Evolutionary conservation across 2,113 vertebrate genomes (phyloP).

Genomic region (Atractosteus spatula): DNA sequence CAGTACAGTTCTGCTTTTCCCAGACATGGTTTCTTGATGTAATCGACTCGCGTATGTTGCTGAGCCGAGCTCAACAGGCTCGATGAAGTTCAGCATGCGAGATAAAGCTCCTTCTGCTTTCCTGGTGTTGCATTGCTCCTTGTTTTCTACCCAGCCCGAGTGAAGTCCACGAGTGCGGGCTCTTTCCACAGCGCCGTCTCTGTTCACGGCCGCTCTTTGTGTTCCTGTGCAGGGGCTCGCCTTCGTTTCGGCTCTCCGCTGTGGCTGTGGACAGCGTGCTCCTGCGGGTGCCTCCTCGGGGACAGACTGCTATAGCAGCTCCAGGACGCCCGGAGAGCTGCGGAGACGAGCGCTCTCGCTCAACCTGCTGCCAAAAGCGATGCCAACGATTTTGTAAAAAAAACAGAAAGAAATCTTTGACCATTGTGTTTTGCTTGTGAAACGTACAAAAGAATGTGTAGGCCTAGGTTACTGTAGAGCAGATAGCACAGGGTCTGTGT

Average conservation of each 20-base stretch:
- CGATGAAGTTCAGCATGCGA: too few relatives aligned
- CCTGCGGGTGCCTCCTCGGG: background rate
- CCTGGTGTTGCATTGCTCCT: too few relatives aligned
- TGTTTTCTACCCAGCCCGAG: too few relatives aligned
- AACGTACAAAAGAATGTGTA: background rate
- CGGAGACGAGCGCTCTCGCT: background rate
- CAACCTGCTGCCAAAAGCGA: background rate
- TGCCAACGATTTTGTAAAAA: background rate
- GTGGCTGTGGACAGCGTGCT: conserved; percentile 11
- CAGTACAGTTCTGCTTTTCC: too few relatives aligned
- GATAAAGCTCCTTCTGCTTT: too few relatives aligned
- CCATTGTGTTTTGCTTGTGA: background rate
- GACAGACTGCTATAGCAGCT: background rate
- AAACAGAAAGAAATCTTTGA: too few relatives aligned
- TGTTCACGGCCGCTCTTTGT: background rate
- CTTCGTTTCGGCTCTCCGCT: background rate
- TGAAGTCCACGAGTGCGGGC: background rate
- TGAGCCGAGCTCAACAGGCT: too few relatives aligned
- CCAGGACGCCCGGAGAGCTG: background rate
- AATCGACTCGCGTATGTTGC: too few relatives aligned
- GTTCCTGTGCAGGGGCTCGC: conserved; percentile 14
- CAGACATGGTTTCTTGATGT: too few relatives aligned
- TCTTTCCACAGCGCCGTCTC: background rate
- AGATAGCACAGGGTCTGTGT: background rate
- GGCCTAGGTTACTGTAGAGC: background rate